Evolutionary conservation across 2,888 invertebrate species (phyloP).

Genomic region (Alcis repandata): DNA sequence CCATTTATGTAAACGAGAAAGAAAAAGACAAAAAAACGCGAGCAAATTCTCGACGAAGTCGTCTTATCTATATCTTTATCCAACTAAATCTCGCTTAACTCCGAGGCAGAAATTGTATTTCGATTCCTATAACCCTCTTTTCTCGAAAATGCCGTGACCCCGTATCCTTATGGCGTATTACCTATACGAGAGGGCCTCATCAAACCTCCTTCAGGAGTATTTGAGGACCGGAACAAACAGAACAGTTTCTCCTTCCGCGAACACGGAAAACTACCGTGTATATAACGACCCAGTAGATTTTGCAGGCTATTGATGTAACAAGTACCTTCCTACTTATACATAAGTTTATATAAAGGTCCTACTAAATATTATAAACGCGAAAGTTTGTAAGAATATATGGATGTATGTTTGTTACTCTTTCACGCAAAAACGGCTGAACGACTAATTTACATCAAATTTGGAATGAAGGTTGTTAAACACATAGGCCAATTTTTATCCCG

Average conservation of each 20-base stretch:
- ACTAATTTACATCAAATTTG: too few relatives aligned
- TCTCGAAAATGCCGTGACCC: slow-evolving; percentile 21
- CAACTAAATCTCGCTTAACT: slow-evolving; percentile 21
- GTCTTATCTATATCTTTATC: slow-evolving; percentile 17
- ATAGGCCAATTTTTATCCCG: too few relatives aligned
- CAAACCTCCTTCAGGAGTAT: slow-evolving; percentile 42
- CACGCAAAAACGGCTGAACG: too few relatives aligned
- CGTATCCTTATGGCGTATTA: slow-evolving; percentile 27
- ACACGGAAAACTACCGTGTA: slow-evolving; percentile 30
- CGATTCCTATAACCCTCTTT: slow-evolving; percentile 15
- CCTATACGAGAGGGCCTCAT: slow-evolving; percentile 33
- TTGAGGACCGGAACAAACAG: slow-evolving; percentile 46
- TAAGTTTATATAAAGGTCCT: neutral
- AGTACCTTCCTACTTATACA: neutral
- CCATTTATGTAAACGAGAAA: slow-evolving; percentile 14
- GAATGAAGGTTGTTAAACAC: too few relatives aligned
- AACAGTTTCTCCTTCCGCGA: slow-evolving; percentile 37
- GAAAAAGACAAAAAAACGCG: slow-evolving; percentile 7
- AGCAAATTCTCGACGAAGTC: slow-evolving; percentile 13
- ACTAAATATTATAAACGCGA: too few relatives aligned
- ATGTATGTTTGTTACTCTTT: too few relatives aligned
- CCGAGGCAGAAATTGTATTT: slow-evolving; percentile 22
- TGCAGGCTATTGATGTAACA: slow-evolving; percentile 4
- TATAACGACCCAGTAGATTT: slow-evolving; percentile 12
- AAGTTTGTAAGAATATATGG: too few relatives aligned